Evolutionary conservation across 2,113 vertebrate genomes (phyloP).

Genomic region (Periophthalmus modestus): DNA sequence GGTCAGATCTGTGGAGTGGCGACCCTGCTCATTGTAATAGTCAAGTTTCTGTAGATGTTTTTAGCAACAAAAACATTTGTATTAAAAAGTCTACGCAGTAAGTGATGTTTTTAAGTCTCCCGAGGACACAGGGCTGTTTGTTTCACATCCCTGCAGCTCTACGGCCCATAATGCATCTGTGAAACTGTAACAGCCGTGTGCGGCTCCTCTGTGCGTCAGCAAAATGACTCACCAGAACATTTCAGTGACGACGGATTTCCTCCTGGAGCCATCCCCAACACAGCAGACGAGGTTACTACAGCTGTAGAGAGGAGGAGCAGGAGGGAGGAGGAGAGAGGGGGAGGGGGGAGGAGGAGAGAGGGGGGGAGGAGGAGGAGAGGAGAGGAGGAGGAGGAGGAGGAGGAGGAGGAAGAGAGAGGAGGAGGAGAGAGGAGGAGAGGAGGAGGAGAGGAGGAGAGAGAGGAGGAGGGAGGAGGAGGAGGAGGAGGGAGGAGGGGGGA

Average conservation of each 20-base stretch:
- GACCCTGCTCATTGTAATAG: neutral
- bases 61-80: neutral
- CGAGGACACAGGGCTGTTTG: neutral
- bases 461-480: neutral
- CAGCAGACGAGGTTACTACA: constrained; percentile 12
- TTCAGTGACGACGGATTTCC: constrained; percentile 44
- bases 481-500: neutral
- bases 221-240: neutral
- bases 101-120: too few relatives aligned
- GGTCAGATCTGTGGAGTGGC: neutral
- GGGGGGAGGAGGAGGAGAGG: neutral
- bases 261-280: constrained; percentile 26
- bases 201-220: constrained; percentile 13
- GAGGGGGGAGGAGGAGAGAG: too few relatives aligned
- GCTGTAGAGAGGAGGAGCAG: neutral
- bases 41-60: neutral
- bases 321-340: too few relatives aligned
- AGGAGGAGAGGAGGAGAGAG: too few relatives aligned
- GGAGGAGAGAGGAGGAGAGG: too few relatives aligned
- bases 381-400: neutral
- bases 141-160: neutral
- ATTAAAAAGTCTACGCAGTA: neutral
- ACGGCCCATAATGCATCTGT: constrained; percentile 15
- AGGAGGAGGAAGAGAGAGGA: too few relatives aligned
- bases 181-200: constrained; percentile 13